phyloP scores from a whole-genome alignment of 2,888 invertebrate genomes.

The Stenichneumon culpator region DNA sequence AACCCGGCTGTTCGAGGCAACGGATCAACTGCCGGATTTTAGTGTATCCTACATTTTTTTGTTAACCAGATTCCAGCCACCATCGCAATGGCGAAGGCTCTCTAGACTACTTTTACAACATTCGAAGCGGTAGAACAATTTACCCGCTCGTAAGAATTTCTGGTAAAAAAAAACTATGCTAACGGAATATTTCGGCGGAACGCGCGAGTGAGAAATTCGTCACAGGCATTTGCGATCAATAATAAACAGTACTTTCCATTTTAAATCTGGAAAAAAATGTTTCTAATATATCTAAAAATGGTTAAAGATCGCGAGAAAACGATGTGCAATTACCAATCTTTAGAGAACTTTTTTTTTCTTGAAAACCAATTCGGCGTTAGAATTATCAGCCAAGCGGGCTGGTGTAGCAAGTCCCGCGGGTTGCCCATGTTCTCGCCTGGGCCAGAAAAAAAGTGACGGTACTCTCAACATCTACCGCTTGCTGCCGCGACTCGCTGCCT shows the following conservation, averaged over 20 bases:
- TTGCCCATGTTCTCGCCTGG: slow-evolving; percentile 11
- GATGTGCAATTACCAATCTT: no score
- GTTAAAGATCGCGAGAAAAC: no score
- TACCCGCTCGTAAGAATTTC: slow-evolving; percentile 54
- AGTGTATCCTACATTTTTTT: slow-evolving; percentile 60
- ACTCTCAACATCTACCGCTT: neutral
- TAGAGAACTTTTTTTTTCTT: neutral
- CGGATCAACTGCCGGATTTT: slow-evolving; percentile 51
- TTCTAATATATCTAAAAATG: neutral
- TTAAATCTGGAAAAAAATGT: neutral
- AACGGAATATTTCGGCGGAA: slow-evolving; percentile 59
- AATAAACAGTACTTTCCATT: neutral
- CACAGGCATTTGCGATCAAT: neutral
- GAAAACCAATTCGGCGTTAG: neutral
- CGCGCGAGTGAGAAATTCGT: neutral
- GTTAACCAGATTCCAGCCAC: slow-evolving; percentile 58
- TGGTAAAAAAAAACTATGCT: slow-evolving; percentile 19
- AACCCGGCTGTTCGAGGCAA: slow-evolving; percentile 32
- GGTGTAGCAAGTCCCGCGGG: neutral
- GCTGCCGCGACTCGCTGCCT: neutral
- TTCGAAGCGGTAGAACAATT: slow-evolving; percentile 48
- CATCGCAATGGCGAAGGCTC: slow-evolving; percentile 56
- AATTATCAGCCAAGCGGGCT: neutral
- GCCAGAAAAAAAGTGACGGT: slow-evolving; percentile 18
- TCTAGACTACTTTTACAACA: slow-evolving; percentile 56